Evolutionary conservation across 2,113 vertebrate species (phyloP).

Genomic region (Ptyas mucosa): DNA sequence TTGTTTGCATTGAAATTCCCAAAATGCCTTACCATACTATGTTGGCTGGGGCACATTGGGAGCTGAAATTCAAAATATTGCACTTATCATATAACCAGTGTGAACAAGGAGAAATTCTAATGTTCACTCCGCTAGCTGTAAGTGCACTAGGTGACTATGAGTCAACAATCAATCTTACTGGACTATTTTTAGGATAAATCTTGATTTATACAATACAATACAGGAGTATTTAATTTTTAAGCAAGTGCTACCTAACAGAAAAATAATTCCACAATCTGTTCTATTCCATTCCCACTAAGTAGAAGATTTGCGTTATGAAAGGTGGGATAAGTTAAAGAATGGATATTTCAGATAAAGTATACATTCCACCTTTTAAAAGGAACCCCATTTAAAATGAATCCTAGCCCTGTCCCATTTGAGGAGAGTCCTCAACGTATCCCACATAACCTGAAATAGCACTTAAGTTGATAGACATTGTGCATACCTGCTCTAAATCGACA

Average conservation of each 20-base stretch:
- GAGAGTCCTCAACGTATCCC: not conserved
- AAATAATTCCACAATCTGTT: not conserved
- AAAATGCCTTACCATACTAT: not conserved
- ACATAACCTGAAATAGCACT: not conserved
- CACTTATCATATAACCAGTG: not conserved
- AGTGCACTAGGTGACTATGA: not conserved
- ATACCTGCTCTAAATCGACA: not conserved
- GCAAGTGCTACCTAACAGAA: not conserved
- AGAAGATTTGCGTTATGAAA: not conserved
- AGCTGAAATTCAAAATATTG: not conserved
- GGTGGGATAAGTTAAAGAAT: not conserved
- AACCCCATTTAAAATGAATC: not conserved
- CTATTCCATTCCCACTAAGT: not conserved
- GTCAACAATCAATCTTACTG: not conserved
- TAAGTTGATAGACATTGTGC: not conserved
- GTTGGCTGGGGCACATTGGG: not conserved
- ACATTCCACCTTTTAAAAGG: not conserved
- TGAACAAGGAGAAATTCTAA: not conserved
- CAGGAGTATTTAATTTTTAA: not conserved
- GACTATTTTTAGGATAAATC: not conserved
- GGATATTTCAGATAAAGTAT: not conserved
- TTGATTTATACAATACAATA: not conserved
- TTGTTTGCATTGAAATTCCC: not conserved
- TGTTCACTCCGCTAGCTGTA: not conserved
- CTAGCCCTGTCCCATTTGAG: not conserved